A percentile compares a stretch with the other conserved stretches of the same genome.
These are phyloP conservation scores for Isaurus tuberculatus DNA, from an alignment of 92 coral and sea anemone species.

Conservation along the genomic window DNA sequence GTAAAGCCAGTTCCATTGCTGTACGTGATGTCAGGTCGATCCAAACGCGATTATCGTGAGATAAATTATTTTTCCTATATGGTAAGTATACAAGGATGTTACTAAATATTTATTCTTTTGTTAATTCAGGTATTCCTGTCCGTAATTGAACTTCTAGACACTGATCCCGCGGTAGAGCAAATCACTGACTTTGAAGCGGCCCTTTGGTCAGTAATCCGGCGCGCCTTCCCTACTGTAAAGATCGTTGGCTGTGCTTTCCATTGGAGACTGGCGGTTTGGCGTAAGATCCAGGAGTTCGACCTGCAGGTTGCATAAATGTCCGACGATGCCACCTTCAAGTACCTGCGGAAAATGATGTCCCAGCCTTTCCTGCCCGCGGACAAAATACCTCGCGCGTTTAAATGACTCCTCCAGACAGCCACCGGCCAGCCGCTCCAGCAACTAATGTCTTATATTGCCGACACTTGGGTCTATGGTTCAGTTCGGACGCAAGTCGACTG, in stretches of 20 bases:
- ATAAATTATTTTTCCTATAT: neutral
- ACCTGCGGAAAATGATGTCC: neutral
- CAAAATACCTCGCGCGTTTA: neutral
- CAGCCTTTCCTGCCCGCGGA: neutral
- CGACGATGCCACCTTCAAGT: neutral
- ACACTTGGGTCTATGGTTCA: constrained; percentile 19
- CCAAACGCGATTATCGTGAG: constrained; percentile 7
- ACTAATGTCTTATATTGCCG: neutral
- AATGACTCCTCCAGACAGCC: neutral
- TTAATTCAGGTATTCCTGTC: constrained; percentile 8
- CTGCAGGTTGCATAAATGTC: neutral
- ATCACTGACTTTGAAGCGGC: neutral
- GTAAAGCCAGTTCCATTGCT: neutral
- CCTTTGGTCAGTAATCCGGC: neutral
- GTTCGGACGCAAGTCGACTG: constrained; percentile 13
- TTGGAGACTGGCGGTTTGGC: neutral
- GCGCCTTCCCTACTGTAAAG: neutral
- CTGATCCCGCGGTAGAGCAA: neutral
- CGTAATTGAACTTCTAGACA: neutral
- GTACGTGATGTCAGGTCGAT: constrained; percentile 1
- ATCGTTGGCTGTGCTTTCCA: neutral
- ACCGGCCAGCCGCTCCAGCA: neutral
- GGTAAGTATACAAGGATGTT: neutral
- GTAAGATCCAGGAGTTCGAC: constrained; percentile 6
- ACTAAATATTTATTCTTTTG: neutral